Conservation (phyloP, 1,140 invertebrate genomes). For the Procambarus virginalis region DNA sequence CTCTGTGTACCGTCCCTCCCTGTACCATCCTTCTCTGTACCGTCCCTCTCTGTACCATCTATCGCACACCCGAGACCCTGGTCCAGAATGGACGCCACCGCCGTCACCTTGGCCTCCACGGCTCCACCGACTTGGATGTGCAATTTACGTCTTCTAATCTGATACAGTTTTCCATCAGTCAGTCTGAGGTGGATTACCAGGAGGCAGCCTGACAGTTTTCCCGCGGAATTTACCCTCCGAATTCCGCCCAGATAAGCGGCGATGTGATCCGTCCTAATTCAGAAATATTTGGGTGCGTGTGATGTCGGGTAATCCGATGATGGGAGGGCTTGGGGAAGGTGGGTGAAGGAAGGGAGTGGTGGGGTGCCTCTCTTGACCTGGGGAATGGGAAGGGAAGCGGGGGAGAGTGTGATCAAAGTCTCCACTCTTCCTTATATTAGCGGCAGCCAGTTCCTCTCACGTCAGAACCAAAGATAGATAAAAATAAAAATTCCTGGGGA, state of each 20-base stretch:
- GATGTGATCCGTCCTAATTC: slow-evolving; percentile 2
- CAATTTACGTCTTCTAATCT: slow-evolving; percentile 9
- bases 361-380: no score
- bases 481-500: background rate
- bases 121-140: background rate
- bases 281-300: background rate
- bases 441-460: background rate
- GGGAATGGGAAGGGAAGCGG: no score
- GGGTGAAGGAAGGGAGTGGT: background rate
- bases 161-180: slow-evolving; percentile 14
- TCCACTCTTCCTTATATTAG: background rate
- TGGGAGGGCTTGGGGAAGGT: background rate
- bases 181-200: background rate
- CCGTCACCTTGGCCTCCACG: background rate
- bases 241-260: background rate
- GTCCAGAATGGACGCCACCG: background rate
- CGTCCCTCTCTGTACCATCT: background rate
- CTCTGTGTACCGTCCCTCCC: no score
- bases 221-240: background rate
- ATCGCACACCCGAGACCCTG: background rate
- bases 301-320: background rate
- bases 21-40: no score
- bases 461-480: background rate
- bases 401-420: background rate
- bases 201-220: background rate